A percentile compares a stretch with the other conserved stretches of the same genome.
Evolutionary conservation across 2,888 invertebrate species (phyloP).

Genomic region (Hoplodrina ambigua): DNA sequence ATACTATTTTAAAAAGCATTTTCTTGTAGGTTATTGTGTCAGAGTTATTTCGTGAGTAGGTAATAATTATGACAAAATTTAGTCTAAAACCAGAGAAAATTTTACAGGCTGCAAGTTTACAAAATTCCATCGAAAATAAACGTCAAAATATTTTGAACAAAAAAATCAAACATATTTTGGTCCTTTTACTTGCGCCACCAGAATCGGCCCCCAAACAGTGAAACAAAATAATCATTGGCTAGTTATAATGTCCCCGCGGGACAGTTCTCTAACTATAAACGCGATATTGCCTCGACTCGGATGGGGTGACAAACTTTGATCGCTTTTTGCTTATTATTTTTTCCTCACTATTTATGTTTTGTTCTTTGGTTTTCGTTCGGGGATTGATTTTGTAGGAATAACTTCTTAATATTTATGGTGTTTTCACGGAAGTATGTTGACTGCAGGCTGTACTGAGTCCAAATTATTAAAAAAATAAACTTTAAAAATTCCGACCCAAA

Average conservation of each 20-base stretch:
- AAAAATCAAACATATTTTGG: background rate
- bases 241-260: conserved; percentile 85
- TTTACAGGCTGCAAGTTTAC: no score
- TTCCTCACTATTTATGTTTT: conserved; percentile 45
- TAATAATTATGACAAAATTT: no score
- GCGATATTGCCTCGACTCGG: conserved; percentile 78
- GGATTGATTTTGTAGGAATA: conserved; percentile 11
- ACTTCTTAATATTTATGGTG: background rate
- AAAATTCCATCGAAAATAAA: no score
- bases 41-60: no score
- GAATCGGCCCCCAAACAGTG: conserved; percentile 70
- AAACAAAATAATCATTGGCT: conserved; percentile 89
- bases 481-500: no score
- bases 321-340: conserved; percentile 80
- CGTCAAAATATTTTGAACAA: no score
- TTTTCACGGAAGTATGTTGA: background rate
- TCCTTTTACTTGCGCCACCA: conserved; percentile 24
- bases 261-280: conserved; percentile 83
- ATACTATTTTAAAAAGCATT: no score
- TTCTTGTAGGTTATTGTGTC: no score
- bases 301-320: conserved; percentile 73
- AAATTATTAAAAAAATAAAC: no score
- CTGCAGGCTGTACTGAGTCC: background rate
- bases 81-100: no score
- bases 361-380: conserved; percentile 23